Base-by-base conservation (phyloP, 1,140 invertebrate genomes). In the Drosophila nigromelanica region DNA sequence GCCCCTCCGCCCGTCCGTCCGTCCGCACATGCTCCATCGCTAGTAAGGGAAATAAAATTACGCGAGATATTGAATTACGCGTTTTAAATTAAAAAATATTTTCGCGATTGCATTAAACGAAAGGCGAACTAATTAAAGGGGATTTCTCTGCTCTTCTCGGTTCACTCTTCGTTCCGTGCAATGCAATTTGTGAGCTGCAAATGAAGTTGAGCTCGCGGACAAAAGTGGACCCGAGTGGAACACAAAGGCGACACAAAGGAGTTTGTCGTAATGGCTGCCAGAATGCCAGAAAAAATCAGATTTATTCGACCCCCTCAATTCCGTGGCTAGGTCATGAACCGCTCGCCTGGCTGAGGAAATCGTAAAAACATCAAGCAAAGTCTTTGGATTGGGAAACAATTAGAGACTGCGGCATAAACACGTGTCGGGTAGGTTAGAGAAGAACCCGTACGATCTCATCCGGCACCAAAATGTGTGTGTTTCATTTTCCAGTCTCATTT, bases 1-100 rank as follows among this genome's bases (percentile, higher is more conserved):
- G n/a, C n/a, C 8, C 27, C 35, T 2, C 39, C 45, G 58, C n/a
- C n/a, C n/a, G n/a, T n/a, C n/a, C n/a, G n/a, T 8, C 7, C n/a
- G 18, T 18, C 10, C 18, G 1, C 18, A 18, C 18, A 24, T 24
- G 21, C 21, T n/a, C 30, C 35, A 11, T 12, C 40, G 76, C 58
- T 43, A 75, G 70, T 69, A 76, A 76, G 72, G 56, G 73, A 83
- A 89, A 87, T 87, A 89, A 83, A 89, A 87, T 87, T 87, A 87
- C 79, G 60, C 69, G 64, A 73, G 72, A 87, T 87, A 87, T 87
- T 87, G 73, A 87, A 87, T 87, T 87, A 89, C 82, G 83, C 83
- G 85, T 79, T 87, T 87, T 86, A 86, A 86, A 86, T 86, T 86
- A 86, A 87, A 86, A 63, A 86, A 86, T 81, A 87, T 87, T 79